phyloP scores from a whole-genome alignment of 2,888 invertebrate genomes.

The Aphidoletes aphidimyza region DNA sequence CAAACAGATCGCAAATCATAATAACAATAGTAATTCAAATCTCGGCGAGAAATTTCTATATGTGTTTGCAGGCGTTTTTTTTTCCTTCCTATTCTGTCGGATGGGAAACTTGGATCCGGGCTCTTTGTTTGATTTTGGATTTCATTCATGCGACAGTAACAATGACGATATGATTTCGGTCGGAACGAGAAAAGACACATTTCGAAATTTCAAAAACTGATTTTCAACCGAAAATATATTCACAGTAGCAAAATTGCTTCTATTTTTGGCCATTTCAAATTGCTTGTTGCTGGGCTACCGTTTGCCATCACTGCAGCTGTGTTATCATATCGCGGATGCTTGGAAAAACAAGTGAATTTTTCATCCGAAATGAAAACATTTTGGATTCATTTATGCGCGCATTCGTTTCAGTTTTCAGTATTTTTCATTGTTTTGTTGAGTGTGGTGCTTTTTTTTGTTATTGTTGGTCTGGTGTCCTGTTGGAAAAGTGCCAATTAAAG shows the following conservation, averaged over 20 bases:
- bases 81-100: not conserved
- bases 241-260: too few relatives aligned
- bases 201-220: not conserved
- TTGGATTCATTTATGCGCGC: constrained; percentile 6
- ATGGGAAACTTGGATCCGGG: not conserved
- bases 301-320: constrained; percentile 28
- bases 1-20: constrained; percentile 20
- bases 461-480: not conserved
- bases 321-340: constrained; percentile 8
- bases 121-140: not conserved
- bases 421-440: not conserved
- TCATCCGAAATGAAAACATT: constrained; percentile 50
- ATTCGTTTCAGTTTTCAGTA: not conserved
- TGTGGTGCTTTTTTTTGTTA: not conserved
- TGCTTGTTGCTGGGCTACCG: not conserved
- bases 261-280: too few relatives aligned
- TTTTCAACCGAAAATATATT: not conserved
- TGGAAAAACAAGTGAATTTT: constrained; percentile 18
- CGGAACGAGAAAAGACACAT: not conserved
- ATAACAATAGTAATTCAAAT: constrained; percentile 15
- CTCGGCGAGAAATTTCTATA: not conserved
- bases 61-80: not conserved
- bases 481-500: constrained; percentile 48
- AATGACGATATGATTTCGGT: not conserved
- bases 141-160: not conserved